Percentiles rank a stretch among this genome's conserved stretches.
phyloP scores from a whole-genome alignment of 1,140 invertebrate genomes.

The Rhagoletis zephyria region DNA sequence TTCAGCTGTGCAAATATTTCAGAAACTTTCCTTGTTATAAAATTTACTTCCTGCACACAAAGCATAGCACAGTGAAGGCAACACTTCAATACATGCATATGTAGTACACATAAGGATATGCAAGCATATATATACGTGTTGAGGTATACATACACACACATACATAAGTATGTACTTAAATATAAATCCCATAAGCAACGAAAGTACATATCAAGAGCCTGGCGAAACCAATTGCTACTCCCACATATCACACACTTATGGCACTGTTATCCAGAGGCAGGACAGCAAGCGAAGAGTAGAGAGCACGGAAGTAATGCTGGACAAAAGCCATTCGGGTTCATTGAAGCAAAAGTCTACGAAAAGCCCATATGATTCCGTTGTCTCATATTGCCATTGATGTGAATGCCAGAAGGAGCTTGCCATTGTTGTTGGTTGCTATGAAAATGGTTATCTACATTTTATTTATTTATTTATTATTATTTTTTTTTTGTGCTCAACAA shows the following conservation, averaged over 20 bases:
- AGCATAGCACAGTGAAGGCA: background rate
- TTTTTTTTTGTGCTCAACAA: background rate
- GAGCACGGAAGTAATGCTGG: background rate
- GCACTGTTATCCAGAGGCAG: too few species aligned
- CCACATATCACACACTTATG: background rate
- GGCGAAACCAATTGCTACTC: background rate
- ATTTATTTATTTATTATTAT: too few species aligned
- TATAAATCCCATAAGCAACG: background rate
- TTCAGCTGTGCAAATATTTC: slow-evolving; percentile 26
- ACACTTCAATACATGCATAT: background rate
- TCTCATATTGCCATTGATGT: background rate
- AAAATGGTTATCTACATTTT: background rate
- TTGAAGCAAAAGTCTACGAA: background rate
- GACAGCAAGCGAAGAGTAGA: background rate
- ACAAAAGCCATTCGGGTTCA: slow-evolving; percentile 35
- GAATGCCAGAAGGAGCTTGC: background rate
- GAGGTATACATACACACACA: too few species aligned
- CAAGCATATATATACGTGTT: too few species aligned
- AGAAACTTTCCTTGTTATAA: slow-evolving; percentile 11
- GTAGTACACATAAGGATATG: too few species aligned
- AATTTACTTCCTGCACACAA: background rate
- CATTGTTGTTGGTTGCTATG: background rate
- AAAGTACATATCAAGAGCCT: background rate
- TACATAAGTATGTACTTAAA: too few species aligned
- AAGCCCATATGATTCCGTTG: background rate